phyloP scores from a whole-genome alignment of 1,140 invertebrate species.

The Trichomalopsis sarcophagae region DNA sequence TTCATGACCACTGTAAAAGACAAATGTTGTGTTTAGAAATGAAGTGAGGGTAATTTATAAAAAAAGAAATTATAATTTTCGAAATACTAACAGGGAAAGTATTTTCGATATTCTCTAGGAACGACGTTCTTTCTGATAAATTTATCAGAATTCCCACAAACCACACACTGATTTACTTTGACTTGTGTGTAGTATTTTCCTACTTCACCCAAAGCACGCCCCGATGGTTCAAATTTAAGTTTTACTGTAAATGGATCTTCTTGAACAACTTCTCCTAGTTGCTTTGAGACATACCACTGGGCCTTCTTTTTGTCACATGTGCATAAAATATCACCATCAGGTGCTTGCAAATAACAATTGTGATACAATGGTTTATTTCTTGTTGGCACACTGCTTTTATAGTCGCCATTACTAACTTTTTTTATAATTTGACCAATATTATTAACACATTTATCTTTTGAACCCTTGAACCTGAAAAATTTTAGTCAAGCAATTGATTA shows the following conservation, averaged over 20 bases:
- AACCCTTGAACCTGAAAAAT: slow-evolving; percentile 61
- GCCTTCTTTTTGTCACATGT: slow-evolving; percentile 90
- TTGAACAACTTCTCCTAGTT: slow-evolving; percentile 78
- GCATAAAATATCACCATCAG: slow-evolving; percentile 86
- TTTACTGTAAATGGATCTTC: slow-evolving; percentile 85
- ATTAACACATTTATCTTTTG: slow-evolving; percentile 29
- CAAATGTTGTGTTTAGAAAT: background rate
- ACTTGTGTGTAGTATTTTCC: slow-evolving; percentile 84
- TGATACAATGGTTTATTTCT: slow-evolving; percentile 84
- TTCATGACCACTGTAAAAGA: slow-evolving; percentile 81
- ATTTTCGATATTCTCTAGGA: slow-evolving; percentile 88
- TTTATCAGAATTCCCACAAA: slow-evolving; percentile 83
- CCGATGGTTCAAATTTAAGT: slow-evolving; percentile 88
- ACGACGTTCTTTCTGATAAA: slow-evolving; percentile 89
- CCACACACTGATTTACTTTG: slow-evolving; percentile 90
- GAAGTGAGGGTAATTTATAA: slow-evolving; percentile 29
- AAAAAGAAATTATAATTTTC: slow-evolving; percentile 36
- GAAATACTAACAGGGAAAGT: slow-evolving; percentile 81
- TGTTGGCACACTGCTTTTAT: slow-evolving; percentile 67
- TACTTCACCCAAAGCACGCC: slow-evolving; percentile 81
- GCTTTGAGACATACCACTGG: slow-evolving; percentile 85
- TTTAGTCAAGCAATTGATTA: background rate
- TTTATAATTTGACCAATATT: slow-evolving; percentile 50
- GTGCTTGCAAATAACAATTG: slow-evolving; percentile 86
- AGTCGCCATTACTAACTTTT: slow-evolving; percentile 48